Evolutionary conservation across 2,888 invertebrate species (phyloP).

Genomic region (Catonia carolina): DNA sequence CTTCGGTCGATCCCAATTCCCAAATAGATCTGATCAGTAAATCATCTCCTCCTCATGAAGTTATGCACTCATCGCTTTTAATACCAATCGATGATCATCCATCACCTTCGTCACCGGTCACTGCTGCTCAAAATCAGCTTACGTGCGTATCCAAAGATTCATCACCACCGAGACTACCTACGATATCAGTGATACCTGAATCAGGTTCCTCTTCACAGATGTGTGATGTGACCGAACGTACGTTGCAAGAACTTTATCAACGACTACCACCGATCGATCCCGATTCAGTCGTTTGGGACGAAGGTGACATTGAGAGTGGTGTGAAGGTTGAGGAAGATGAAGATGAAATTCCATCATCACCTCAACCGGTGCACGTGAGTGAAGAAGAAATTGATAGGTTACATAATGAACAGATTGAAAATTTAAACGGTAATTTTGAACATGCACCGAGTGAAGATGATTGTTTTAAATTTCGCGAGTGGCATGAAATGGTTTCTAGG

Average conservation of each 20-base stretch:
- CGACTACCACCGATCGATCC: constrained; percentile 60
- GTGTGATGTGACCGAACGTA: constrained; percentile 37
- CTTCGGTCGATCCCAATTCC: constrained; percentile 18
- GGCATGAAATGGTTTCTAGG: constrained; percentile 79
- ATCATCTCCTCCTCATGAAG: constrained; percentile 13
- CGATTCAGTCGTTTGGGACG: constrained; percentile 49
- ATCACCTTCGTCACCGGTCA: constrained; percentile 16
- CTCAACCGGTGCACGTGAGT: constrained; percentile 38
- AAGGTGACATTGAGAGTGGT: too few species aligned
- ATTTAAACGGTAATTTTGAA: constrained; percentile 50
- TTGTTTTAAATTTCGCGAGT: constrained; percentile 73
- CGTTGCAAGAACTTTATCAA: constrained; percentile 55
- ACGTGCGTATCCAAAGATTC: too few species aligned
- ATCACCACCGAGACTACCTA: constrained; percentile 14
- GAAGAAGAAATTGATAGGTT: constrained; percentile 46
- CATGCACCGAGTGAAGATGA: constrained; percentile 39
- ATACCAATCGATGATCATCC: too few species aligned
- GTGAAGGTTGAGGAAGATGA: too few species aligned
- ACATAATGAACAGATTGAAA: constrained; percentile 38
- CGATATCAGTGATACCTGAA: constrained; percentile 41
- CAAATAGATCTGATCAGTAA: constrained; percentile 18
- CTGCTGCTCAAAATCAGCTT: too few species aligned
- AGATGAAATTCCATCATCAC: constrained; percentile 30
- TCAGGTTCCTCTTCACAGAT: constrained; percentile 49
- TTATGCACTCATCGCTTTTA: background rate